Conservation (phyloP, 2,888 invertebrate genomes). For the Lampropteryx suffumata region DNA sequence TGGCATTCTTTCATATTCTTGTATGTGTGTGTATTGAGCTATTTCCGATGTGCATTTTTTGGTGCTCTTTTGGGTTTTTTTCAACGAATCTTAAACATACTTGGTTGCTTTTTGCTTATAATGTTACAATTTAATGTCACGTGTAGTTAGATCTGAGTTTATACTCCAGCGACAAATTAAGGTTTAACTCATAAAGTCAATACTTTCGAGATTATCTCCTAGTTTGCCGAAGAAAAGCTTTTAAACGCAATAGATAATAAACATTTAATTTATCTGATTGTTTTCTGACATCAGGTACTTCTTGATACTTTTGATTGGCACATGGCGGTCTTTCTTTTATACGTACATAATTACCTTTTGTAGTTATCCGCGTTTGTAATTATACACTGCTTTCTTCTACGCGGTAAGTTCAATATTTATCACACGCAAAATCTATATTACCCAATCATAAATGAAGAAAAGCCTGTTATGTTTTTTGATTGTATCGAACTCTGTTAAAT, state of each 20-base stretch:
- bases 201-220: no score
- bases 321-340: slow-evolving; percentile 2
- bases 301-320: slow-evolving; percentile 2
- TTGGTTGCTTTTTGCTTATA: no score
- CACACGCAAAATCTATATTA: slow-evolving; percentile 17
- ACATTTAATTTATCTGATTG: background rate
- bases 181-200: no score
- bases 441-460: background rate
- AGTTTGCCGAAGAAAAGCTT: no score
- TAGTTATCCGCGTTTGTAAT: slow-evolving; percentile 4
- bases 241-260: no score
- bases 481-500: slow-evolving; percentile 4
- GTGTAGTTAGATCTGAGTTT: no score
- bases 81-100: no score
- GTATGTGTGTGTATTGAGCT: background rate
- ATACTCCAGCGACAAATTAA: no score
- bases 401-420: slow-evolving; percentile 13
- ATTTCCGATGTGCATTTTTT: no score
- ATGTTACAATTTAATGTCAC: no score
- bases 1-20: background rate
- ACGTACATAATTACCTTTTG: no score
- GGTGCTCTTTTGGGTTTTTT: no score
- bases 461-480: background rate
- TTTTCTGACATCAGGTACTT: slow-evolving; percentile 2
- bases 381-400: slow-evolving; percentile 2